Evolutionary conservation across 2,113 vertebrate species (phyloP).

Genomic region (Malaclemys terrapin): DNA sequence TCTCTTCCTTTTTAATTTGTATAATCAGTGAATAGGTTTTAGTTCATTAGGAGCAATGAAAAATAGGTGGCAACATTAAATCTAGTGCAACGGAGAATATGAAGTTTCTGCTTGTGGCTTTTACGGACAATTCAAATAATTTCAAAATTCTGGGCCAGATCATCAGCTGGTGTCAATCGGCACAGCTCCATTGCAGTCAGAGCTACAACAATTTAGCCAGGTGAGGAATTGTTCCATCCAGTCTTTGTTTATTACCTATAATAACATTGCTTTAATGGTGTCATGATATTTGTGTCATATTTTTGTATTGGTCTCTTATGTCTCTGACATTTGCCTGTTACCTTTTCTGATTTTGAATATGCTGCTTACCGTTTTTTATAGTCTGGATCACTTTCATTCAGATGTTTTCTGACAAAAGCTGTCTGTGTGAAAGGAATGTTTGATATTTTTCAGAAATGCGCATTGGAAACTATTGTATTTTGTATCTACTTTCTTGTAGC

Average conservation of each 20-base stretch:
- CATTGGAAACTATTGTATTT: neutral
- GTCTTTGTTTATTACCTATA: neutral
- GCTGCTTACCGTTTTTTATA: neutral
- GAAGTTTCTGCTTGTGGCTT: neutral
- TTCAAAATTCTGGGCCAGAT: neutral
- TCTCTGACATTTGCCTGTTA: neutral
- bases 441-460: neutral
- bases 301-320: neutral
- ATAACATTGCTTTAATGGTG: neutral
- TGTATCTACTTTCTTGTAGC: slow-evolving; percentile 66
- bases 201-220: neutral
- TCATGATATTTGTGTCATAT: neutral
- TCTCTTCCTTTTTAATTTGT: neutral
- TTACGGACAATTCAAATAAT: neutral
- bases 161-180: neutral
- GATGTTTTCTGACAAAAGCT: neutral
- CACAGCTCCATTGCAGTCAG: neutral
- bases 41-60: neutral
- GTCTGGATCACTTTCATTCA: neutral
- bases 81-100: neutral
- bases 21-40: neutral
- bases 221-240: neutral
- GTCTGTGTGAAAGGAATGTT: neutral
- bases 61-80: neutral
- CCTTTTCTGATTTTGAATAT: neutral